Percentiles rank a stretch among this genome's conserved stretches.
Evolutionary conservation across 2,113 vertebrate genomes (phyloP).

Genomic region (Platysternon megacephalum): DNA sequence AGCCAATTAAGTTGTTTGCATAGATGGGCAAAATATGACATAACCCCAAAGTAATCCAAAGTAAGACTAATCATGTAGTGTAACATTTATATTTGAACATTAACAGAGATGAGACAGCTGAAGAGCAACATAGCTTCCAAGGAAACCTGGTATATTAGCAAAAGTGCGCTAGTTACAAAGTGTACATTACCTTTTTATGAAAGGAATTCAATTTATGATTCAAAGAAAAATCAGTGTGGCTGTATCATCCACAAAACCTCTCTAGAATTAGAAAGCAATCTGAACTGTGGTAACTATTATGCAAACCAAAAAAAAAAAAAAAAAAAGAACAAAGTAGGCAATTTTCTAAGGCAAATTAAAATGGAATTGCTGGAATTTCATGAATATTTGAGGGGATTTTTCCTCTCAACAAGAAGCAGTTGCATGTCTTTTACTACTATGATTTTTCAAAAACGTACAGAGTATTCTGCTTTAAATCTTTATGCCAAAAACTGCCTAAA

Average conservation of each 20-base stretch:
- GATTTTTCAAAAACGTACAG: constrained; percentile 30
- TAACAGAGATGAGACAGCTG: neutral
- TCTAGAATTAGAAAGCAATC: constrained; percentile 50
- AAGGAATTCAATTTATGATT: constrained; percentile 61
- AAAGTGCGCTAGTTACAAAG: constrained; percentile 19
- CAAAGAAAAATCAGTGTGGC: constrained; percentile 53
- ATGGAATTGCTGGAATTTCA: constrained; percentile 62
- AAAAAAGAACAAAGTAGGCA: constrained; percentile 72
- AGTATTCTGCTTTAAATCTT: constrained; percentile 30
- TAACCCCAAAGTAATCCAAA: neutral
- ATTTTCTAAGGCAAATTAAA: constrained; percentile 77
- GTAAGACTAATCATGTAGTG: neutral
- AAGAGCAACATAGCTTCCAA: constrained; percentile 25
- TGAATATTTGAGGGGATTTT: constrained; percentile 68
- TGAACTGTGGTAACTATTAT: constrained; percentile 56
- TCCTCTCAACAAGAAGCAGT: constrained; percentile 67
- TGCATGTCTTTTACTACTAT: constrained; percentile 40
- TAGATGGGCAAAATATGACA: constrained; percentile 29
- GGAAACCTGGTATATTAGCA: constrained; percentile 39
- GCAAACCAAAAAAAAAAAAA: constrained; percentile 76
- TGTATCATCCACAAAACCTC: constrained; percentile 40
- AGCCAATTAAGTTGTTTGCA: constrained; percentile 39
- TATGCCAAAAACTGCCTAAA: constrained; percentile 5
- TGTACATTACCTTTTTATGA: constrained; percentile 63
- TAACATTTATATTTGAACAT: neutral